Conservation (phyloP, 1,140 invertebrate species). For the Pseudachorutes palmiensis region DNA sequence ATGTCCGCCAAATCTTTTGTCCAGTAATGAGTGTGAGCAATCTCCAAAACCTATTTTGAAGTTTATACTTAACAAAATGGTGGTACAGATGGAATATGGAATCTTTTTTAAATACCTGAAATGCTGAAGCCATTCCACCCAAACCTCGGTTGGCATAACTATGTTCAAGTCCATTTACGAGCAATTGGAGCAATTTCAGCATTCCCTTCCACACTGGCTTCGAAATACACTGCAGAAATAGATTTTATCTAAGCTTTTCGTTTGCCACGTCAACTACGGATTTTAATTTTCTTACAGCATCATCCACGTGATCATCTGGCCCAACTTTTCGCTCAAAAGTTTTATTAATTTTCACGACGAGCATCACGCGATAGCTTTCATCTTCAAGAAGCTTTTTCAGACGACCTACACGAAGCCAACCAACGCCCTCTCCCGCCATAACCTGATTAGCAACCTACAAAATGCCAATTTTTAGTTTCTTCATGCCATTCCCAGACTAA, state of each 20-base stretch:
- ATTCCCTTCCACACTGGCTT: conserved; percentile 93
- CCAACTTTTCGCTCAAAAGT: conserved; percentile 87
- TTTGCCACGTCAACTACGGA: neutral
- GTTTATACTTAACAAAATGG: too few species aligned
- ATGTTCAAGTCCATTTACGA: conserved; percentile 80
- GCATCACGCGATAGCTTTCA: conserved; percentile 93
- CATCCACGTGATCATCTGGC: conserved; percentile 93
- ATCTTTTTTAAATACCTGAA: conserved; percentile 70
- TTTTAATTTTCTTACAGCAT: conserved; percentile 68
- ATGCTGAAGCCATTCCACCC: conserved; percentile 94
- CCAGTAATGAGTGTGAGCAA: conserved; percentile 96
- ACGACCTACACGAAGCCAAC: conserved; percentile 90
- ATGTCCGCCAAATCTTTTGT: conserved; percentile 67
- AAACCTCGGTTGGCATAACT: conserved; percentile 89
- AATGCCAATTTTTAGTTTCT: too few species aligned
- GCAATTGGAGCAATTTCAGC: conserved; percentile 80
- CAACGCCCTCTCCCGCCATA: conserved; percentile 88
- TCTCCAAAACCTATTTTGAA: conserved; percentile 32
- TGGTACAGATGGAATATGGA: too few species aligned
- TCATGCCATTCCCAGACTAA: too few species aligned
- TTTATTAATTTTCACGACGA: conserved; percentile 88
- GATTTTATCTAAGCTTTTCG: neutral
- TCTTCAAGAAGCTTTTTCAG: conserved; percentile 97
- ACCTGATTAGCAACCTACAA: conserved; percentile 77
- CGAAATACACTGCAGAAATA: conserved; percentile 63